Conservation (phyloP, 2,797 vertebrate species). For the Tauraco hartlaubi region DNA sequence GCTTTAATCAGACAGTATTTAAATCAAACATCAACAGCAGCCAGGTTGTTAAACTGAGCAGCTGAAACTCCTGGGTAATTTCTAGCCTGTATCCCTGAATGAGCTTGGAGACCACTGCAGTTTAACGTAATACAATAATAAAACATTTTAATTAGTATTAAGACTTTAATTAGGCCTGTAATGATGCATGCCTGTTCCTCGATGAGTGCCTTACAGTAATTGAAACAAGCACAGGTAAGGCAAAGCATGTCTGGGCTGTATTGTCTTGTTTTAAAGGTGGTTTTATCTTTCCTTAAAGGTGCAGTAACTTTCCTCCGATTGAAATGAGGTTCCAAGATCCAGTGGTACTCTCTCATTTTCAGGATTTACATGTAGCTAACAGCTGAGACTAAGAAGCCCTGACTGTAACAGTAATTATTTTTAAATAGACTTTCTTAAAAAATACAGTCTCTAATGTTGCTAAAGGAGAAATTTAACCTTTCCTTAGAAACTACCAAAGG, state of each 20-base stretch:
- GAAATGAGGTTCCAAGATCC: neutral
- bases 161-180: conserved; percentile 69
- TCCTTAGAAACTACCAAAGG: conserved; percentile 7
- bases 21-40: conserved; percentile 61
- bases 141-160: conserved; percentile 72
- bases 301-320: neutral
- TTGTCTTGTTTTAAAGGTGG: neutral
- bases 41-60: conserved; percentile 49
- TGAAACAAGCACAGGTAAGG: conserved; percentile 57
- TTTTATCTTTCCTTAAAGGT: neutral
- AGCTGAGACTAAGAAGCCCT: neutral
- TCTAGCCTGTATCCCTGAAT: conserved; percentile 56
- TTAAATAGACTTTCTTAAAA: neutral
- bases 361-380: neutral
- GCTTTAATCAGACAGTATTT: conserved; percentile 47
- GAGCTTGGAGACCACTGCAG: conserved; percentile 72
- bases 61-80: conserved; percentile 60
- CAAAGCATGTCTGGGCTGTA: neutral
- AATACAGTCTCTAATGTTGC: neutral
- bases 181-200: conserved; percentile 50
- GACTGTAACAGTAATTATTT: neutral
- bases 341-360: neutral
- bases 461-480: neutral
- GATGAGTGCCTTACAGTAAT: conserved; percentile 62
- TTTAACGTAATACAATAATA: conserved; percentile 72